Conservation (phyloP, 2,797 vertebrate species). For the Todus mexicanus region DNA sequence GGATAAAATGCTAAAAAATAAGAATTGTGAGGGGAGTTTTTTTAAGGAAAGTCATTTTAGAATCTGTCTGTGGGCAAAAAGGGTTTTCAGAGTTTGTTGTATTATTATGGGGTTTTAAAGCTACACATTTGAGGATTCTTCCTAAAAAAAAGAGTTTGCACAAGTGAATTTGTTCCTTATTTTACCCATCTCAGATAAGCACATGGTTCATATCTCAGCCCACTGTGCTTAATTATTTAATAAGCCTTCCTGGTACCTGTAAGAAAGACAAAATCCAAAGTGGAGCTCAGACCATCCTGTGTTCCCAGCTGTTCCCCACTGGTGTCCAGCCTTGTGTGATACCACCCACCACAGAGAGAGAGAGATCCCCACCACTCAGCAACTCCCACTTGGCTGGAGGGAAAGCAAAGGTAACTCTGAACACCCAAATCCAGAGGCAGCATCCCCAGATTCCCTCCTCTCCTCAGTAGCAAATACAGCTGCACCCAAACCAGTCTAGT, state of each 20-base stretch:
- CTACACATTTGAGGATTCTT: not conserved
- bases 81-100: not conserved
- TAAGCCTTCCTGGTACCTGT: not conserved
- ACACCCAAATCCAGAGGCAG: not conserved
- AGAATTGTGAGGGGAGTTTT: not conserved
- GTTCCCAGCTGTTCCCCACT: not conserved
- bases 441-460: not conserved
- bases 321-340: not conserved
- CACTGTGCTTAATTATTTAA: not conserved
- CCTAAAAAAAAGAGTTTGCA: not conserved
- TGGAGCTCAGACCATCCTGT: fast-evolving
- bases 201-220: not conserved
- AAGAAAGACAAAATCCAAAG: not conserved
- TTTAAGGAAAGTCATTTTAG: not conserved
- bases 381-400: not conserved
- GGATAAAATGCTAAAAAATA: not conserved
- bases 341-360: not conserved
- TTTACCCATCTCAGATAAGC: not conserved
- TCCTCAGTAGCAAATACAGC: not conserved
- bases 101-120: too few relatives aligned
- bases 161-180: not conserved
- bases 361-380: not conserved
- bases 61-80: not conserved
- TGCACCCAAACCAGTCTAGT: not conserved
- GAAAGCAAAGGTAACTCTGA: fast-evolving